Evolutionary conservation across 2,113 vertebrate genomes (phyloP).

Genomic region (Spermophilus dauricus): DNA sequence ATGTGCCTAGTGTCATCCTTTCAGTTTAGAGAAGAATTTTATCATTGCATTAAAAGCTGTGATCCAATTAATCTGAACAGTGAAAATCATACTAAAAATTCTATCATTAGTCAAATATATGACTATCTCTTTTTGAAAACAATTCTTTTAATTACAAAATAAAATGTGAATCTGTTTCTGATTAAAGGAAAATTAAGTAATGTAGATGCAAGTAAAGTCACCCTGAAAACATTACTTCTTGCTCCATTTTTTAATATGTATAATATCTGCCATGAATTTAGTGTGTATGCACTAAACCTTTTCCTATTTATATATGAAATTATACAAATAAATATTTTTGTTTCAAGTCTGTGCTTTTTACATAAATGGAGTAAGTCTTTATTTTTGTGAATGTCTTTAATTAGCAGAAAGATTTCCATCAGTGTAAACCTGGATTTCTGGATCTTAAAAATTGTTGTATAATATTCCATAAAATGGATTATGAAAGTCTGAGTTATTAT

Average conservation of each 20-base stretch:
- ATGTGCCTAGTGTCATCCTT: not conserved
- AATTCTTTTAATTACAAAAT: not conserved
- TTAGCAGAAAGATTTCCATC: not conserved
- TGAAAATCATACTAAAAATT: slow-evolving; percentile 30
- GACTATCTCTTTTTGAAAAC: not conserved
- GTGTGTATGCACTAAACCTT: not conserved
- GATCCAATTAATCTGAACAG: not conserved
- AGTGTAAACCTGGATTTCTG: not conserved
- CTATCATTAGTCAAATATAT: not conserved
- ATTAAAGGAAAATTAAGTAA: not conserved
- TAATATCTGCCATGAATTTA: not conserved
- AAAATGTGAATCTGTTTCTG: slow-evolving; percentile 26
- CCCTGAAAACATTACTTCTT: not conserved
- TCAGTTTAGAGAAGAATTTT: not conserved
- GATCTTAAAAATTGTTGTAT: not conserved
- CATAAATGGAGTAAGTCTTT: slow-evolving; percentile 9
- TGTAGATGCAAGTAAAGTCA: not conserved
- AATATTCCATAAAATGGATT: slow-evolving; percentile 34
- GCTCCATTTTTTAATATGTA: not conserved
- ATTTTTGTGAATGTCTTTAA: slow-evolving; percentile 32
- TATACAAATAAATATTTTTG: not conserved
- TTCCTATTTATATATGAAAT: not conserved
- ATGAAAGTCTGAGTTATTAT: not conserved
- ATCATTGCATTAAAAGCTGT: not conserved
- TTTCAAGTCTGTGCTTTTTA: not conserved